Base-by-base conservation (phyloP, 2,888 invertebrate species). In the Ophion ellenae region DNA sequence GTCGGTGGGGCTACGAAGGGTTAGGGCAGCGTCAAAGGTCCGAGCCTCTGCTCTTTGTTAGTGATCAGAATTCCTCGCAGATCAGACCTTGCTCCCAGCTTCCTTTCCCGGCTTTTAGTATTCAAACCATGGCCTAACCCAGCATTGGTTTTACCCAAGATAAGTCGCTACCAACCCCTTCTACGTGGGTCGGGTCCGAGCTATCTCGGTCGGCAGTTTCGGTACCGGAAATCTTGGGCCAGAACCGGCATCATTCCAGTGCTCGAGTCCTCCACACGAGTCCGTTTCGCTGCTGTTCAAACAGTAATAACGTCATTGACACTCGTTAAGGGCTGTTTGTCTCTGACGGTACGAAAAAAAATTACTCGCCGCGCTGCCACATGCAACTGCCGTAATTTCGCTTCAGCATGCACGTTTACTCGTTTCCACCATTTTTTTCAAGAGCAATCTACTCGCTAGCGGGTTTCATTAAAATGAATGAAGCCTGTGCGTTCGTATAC, bases 241-340 rank as follows among this genome's bases (percentile, higher is more conserved):
- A 40, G 40, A 7, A 40, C 9, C 40, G 40, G 57, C 57, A 57
- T 57, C n/a, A 17, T 57, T n/a, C 14, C 57, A 57, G 0, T 57
- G 14, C 57, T 57, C 5, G 57, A 17, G 17, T 5, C 5, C n/a
- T 57, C 6, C n/a, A 57, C 64, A 47, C 11, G 32, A 63, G 45
- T 64, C 64, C 64, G 32, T 53, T 9, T 11, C 75, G 5, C 5
- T 17, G 28, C 69, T 75, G 57, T 61, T 17, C 57, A 79, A 83
- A 83, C 40, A 24, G 24, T 66, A 73, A 78, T 77, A 78, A 78
- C 59, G 73, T 59, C 73, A 67, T 74, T 69, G 69, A 78, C 61
- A 63, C 63, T 61, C 45, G 45, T 61, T 74, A 45, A 53, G n/a
- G 53, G 47, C 28, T 24, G 47, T 28, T 53, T 5, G 53, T 70